Evolutionary conservation across 2,113 vertebrate species (phyloP).

Genomic region (Galbula dea): DNA sequence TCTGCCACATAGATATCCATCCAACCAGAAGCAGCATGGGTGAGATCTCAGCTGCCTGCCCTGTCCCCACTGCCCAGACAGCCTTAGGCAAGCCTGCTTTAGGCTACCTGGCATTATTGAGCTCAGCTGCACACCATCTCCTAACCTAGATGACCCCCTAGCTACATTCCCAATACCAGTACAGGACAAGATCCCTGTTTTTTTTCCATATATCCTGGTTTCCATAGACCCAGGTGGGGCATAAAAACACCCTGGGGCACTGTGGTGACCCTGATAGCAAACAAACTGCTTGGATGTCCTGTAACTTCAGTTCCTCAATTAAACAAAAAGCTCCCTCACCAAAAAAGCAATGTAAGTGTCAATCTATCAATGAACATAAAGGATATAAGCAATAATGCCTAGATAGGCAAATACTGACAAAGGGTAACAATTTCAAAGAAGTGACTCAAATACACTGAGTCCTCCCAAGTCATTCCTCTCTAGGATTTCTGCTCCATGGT

Average conservation of each 20-base stretch:
- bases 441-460: neutral
- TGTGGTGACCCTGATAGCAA: neutral
- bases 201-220: neutral
- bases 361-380: neutral
- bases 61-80: neutral
- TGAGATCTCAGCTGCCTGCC: neutral
- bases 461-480: neutral
- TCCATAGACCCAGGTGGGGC: neutral
- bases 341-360: neutral
- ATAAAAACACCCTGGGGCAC: neutral
- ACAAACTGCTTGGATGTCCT: neutral
- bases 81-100: neutral
- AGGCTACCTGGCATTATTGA: neutral
- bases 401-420: neutral
- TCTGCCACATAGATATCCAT: neutral
- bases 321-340: neutral
- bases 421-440: neutral
- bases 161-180: neutral
- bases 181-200: neutral
- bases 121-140: neutral
- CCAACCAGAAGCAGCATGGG: neutral
- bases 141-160: neutral
- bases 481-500: neutral
- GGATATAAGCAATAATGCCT: neutral
- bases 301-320: neutral